Conservation (phyloP, 2,113 vertebrate genomes). For the Perognathus longimembris region DNA sequence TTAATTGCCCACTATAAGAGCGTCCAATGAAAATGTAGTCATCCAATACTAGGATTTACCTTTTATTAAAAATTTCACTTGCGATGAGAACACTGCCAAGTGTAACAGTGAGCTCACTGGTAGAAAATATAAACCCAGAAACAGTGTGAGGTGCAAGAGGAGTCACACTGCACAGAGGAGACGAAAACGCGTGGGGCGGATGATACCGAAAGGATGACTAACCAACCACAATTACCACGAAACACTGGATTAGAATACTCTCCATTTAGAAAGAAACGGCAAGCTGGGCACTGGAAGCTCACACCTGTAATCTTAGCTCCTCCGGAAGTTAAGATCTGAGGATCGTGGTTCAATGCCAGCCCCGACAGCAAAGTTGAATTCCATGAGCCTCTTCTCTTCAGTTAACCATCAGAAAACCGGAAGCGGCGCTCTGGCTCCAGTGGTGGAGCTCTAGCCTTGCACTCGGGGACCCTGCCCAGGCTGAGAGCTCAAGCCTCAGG, state of each 20-base stretch:
- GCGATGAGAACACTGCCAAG: not conserved
- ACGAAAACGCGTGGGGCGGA: not conserved
- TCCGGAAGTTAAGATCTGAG: no score
- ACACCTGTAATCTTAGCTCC: no score
- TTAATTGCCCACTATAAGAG: not conserved
- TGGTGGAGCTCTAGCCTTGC: no score
- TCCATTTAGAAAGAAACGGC: not conserved
- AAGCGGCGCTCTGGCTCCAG: no score
- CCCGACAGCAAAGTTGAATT: no score
- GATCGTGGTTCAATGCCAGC: no score
- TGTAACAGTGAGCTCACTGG: not conserved
- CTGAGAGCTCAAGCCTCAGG: no score
- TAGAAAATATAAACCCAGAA: not conserved
- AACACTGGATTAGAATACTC: not conserved
- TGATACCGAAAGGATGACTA: not conserved
- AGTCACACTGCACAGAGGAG: not conserved
- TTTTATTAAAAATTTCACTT: slow-evolving; percentile 9
- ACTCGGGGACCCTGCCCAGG: no score
- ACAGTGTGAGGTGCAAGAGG: not conserved
- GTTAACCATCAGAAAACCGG: no score
- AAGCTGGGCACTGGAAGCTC: no score
- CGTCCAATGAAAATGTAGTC: slow-evolving; percentile 19
- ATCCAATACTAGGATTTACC: not conserved
- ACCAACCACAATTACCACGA: not conserved
- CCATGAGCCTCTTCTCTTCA: no score